Conservation (phyloP, 2,888 invertebrate genomes). For the Mimachlamys varia region DNA sequence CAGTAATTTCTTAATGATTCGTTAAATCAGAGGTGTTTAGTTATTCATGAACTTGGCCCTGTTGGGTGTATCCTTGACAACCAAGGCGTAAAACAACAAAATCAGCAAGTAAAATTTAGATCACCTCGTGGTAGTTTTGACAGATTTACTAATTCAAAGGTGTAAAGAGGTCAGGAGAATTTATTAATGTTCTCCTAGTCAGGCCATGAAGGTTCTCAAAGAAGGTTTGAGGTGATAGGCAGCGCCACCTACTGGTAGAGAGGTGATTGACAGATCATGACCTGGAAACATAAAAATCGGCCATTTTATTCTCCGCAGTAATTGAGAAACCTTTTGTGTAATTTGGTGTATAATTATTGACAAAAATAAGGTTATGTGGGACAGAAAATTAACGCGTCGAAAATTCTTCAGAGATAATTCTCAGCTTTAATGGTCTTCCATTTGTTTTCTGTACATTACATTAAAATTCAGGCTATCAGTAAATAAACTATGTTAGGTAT, state of each 20-base stretch:
- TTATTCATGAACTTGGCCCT: neutral
- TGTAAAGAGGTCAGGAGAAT: neutral
- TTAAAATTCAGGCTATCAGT: no score
- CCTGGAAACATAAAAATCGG: neutral
- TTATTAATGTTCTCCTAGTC: neutral
- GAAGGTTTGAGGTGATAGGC: neutral
- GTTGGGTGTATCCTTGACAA: neutral
- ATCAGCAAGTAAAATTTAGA: neutral
- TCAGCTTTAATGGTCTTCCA: no score
- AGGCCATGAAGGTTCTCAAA: neutral
- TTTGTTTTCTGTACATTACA: no score
- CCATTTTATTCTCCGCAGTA: neutral
- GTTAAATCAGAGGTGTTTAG: no score
- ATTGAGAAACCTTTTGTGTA: neutral
- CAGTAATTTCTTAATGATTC: neutral
- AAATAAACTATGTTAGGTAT: no score
- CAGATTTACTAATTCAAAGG: neutral
- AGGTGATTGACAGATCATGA: neutral
- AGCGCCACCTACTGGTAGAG: neutral
- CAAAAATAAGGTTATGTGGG: neutral
- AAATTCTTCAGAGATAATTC: no score
- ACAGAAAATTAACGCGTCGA: no score
- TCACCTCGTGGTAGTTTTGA: neutral
- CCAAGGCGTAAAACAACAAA: neutral
- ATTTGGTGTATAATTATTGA: neutral